A percentile compares a stretch with the other conserved stretches of the same genome.
phyloP scores from a whole-genome alignment of 2,797 vertebrate species.

The Delichon dasypus region DNA sequence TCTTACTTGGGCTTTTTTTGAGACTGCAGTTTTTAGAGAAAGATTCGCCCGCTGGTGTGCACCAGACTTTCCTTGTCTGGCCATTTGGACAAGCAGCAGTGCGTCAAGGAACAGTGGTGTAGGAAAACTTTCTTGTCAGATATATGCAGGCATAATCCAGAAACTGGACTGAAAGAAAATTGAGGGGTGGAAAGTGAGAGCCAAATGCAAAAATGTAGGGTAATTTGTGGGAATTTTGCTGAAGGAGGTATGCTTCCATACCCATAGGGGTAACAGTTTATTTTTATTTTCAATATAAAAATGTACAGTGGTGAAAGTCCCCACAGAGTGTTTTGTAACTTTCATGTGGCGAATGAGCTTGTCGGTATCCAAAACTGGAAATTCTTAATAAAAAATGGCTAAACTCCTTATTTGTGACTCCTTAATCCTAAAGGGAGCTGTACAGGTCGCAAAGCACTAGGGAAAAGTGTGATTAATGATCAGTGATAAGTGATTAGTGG shows the following conservation, averaged over 20 bases:
- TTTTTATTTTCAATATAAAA: constrained; percentile 11
- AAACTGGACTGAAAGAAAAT: neutral
- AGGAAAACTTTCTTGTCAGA: constrained; percentile 39
- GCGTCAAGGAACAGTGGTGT: neutral
- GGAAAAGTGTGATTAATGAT: constrained; percentile 81
- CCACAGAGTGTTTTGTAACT: constrained; percentile 22
- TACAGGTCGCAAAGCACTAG: constrained; percentile 69
- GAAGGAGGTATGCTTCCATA: constrained; percentile 21
- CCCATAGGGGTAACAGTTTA: neutral
- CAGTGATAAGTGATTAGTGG: constrained; percentile 83
- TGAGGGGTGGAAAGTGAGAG: neutral
- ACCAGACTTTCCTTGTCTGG: constrained; percentile 12
- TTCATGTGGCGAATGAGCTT: constrained; percentile 36
- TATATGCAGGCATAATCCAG: neutral
- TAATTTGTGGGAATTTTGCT: constrained; percentile 33
- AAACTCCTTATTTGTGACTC: constrained; percentile 72
- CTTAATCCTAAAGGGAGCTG: constrained; percentile 64
- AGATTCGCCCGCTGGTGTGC: neutral
- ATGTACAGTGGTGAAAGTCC: neutral
- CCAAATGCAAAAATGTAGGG: neutral
- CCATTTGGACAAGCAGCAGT: neutral
- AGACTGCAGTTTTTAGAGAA: neutral
- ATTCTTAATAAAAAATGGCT: constrained; percentile 35
- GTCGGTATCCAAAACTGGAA: constrained; percentile 36
- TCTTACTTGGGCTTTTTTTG: constrained; percentile 14